Evolutionary conservation across 2,888 invertebrate genomes (phyloP).

Genomic region (Tetranychus piercei): DNA sequence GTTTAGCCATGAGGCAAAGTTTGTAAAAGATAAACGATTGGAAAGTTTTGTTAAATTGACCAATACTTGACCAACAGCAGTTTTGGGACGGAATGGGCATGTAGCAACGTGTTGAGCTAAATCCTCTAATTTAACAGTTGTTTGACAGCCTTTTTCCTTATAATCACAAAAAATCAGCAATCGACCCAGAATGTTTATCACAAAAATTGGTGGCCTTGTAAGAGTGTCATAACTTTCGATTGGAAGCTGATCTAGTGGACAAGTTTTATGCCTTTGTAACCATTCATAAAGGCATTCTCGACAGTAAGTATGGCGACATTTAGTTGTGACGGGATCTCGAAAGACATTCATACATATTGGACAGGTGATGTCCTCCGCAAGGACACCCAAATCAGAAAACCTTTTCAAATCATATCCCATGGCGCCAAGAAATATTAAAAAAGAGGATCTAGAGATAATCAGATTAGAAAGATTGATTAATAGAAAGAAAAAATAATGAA

Average conservation of each 20-base stretch:
- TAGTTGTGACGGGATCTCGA: constrained; percentile 8
- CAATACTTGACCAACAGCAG: neutral
- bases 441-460: too few species aligned
- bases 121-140: constrained; percentile 3
- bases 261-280: neutral
- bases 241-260: neutral
- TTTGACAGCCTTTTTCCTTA: constrained; percentile 8
- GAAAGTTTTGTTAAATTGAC: neutral
- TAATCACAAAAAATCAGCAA: constrained; percentile 13
- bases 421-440: neutral
- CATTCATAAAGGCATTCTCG: constrained; percentile 12
- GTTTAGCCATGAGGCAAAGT: neutral
- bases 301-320: constrained; percentile 16
- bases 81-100: constrained; percentile 11
- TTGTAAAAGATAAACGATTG: neutral
- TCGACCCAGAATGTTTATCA: constrained; percentile 11
- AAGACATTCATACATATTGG: constrained; percentile 15
- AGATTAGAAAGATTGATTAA: neutral
- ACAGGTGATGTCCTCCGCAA: constrained; percentile 12
- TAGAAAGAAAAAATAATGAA: neutral
- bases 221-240: neutral
- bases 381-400: neutral
- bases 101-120: constrained; percentile 1
- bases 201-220: neutral
- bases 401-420: constrained; percentile 6